Evolutionary conservation across 2,888 invertebrate genomes (phyloP).

Genomic region (Leucozona laternaria): DNA sequence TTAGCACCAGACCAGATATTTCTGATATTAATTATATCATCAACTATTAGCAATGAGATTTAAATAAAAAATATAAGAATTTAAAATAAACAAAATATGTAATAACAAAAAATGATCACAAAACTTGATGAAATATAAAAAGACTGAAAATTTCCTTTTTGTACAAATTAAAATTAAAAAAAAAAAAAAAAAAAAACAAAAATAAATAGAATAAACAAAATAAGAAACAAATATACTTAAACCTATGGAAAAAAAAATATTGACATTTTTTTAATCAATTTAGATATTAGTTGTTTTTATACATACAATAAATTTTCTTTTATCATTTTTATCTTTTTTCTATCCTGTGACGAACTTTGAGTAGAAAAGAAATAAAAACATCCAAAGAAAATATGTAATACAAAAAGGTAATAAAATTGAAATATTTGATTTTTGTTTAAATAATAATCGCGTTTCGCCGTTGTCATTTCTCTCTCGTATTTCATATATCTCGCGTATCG

Average conservation of each 20-base stretch:
- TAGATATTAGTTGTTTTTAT: slow-evolving; percentile 69
- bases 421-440: slow-evolving; percentile 71
- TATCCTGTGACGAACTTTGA: slow-evolving; percentile 44
- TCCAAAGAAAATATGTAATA: slow-evolving; percentile 20
- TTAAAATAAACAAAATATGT: slow-evolving; percentile 18
- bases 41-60: slow-evolving; percentile 57
- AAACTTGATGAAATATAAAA: slow-evolving; percentile 69
- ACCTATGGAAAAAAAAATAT: slow-evolving; percentile 77
- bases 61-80: slow-evolving; percentile 40
- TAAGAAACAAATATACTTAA: slow-evolving; percentile 68
- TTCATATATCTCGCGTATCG: slow-evolving; percentile 68
- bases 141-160: slow-evolving; percentile 74
- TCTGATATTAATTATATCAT: slow-evolving; percentile 67
- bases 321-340: slow-evolving; percentile 28
- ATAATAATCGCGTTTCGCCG: slow-evolving; percentile 52
- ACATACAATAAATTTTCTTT: slow-evolving; percentile 44
- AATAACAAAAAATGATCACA: slow-evolving; percentile 61
- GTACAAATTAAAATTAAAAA: slow-evolving; percentile 73
- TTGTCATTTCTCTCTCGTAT: slow-evolving; percentile 65
- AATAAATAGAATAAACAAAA: slow-evolving; percentile 50
- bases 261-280: slow-evolving; percentile 70
- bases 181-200: slow-evolving; percentile 45
- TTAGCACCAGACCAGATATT: slow-evolving; percentile 63
- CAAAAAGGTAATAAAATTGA: slow-evolving; percentile 65
- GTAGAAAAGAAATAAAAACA: slow-evolving; percentile 40